Conservation (phyloP, 2,113 vertebrate genomes). For the Stigmatopora nigra region DNA sequence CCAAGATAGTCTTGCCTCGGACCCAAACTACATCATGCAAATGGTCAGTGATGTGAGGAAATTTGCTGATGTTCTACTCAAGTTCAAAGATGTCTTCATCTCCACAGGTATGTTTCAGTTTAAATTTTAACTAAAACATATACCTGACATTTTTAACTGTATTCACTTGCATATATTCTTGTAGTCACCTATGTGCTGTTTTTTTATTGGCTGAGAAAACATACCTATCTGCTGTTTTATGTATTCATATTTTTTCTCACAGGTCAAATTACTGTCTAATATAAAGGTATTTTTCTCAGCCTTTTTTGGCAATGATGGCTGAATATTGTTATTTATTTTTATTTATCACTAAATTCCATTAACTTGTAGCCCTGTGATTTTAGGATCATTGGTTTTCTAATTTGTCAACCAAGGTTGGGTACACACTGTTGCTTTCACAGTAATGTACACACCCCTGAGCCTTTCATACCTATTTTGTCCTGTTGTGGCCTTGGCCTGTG, state of each 20-base stretch:
- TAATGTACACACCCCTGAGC: constrained; percentile 38
- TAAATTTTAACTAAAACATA: no score
- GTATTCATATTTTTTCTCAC: background rate
- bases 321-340: background rate
- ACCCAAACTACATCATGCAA: constrained; percentile 90
- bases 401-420: constrained; percentile 33
- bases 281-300: background rate
- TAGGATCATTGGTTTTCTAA: background rate
- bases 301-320: background rate
- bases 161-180: no score
- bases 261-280: background rate
- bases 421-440: constrained; percentile 41
- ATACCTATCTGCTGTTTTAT: no score
- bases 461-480: constrained; percentile 38
- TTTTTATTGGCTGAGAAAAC: no score
- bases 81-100: constrained; percentile 87
- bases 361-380: background rate
- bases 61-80: constrained; percentile 87
- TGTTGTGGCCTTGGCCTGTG: constrained; percentile 46
- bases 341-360: background rate
- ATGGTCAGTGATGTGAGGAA: constrained; percentile 88
- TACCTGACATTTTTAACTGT: no score
- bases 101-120: constrained; percentile 73
- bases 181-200: no score
- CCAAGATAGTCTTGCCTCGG: constrained; percentile 70